Evolutionary conservation across 1,140 invertebrate genomes (phyloP).

Genomic region (Penaeus japonicus): DNA sequence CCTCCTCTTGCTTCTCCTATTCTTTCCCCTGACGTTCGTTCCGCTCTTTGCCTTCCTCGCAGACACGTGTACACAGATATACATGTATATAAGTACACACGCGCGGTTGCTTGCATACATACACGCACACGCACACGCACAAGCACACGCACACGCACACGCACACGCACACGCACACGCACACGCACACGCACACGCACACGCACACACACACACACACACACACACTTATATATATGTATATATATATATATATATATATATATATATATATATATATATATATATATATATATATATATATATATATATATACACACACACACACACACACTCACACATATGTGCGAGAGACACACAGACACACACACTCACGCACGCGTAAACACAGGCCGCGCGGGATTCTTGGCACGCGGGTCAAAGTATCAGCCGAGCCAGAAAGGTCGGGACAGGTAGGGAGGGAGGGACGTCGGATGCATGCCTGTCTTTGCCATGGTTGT

Average conservation of each 20-base stretch:
- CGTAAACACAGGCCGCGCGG: too few species aligned
- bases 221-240: not conserved
- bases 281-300: not conserved
- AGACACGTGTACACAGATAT: not conserved
- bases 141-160: not conserved
- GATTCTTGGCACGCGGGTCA: too few species aligned
- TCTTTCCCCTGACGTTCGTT: not conserved
- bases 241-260: not conserved
- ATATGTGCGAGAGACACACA: too few species aligned
- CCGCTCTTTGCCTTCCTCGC: not conserved
- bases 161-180: conserved; percentile 27
- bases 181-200: conserved; percentile 38
- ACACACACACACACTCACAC: too few species aligned
- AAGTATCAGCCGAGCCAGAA: too few species aligned
- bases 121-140: conserved; percentile 13
- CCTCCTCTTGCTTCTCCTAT: not conserved
- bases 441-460: not conserved
- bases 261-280: not conserved
- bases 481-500: too few species aligned
- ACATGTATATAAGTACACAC: not conserved
- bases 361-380: too few species aligned
- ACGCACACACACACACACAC: conserved; percentile 27
- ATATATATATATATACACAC: too few species aligned
- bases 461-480: not conserved
- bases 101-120: not conserved